phyloP scores from a whole-genome alignment of 2,113 vertebrate genomes.

The Sclerurus mexicanus region DNA sequence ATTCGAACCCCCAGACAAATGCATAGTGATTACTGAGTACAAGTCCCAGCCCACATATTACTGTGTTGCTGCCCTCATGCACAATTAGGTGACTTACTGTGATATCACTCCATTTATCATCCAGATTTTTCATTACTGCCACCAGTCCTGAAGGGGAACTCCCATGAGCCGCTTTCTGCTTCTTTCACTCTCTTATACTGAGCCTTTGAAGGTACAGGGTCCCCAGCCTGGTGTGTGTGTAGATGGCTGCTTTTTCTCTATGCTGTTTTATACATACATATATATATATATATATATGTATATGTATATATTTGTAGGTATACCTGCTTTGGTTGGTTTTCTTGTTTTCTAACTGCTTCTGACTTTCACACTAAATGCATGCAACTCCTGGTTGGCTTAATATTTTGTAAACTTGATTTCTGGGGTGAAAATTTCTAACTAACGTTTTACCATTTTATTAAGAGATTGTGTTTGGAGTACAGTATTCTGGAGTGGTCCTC shows the following conservation, averaged over 20 bases:
- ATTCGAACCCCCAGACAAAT: background rate
- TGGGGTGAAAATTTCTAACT: conserved; percentile 31
- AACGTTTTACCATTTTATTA: conserved; percentile 33
- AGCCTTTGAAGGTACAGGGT: conserved; percentile 74
- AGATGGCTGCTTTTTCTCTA: conserved; percentile 64
- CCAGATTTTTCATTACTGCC: conserved; percentile 70
- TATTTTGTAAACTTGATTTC: conserved; percentile 43
- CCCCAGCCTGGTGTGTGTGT: conserved; percentile 55
- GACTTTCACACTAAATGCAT: conserved; percentile 74
- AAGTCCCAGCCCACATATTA: background rate
- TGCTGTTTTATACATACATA: background rate
- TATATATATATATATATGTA: too few relatives aligned
- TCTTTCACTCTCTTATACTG: conserved; percentile 69
- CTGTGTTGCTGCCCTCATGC: background rate
- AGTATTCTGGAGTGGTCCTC: background rate
- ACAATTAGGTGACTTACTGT: conserved; percentile 55
- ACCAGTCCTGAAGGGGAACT: conserved; percentile 68
- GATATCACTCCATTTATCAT: conserved; percentile 61
- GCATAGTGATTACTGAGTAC: background rate
- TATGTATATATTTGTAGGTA: conserved; percentile 39
- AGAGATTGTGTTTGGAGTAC: background rate
- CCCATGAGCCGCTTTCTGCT: conserved; percentile 66
- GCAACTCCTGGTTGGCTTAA: conserved; percentile 54
- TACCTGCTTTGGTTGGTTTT: conserved; percentile 67
- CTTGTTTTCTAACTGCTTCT: conserved; percentile 67